Evolutionary conservation across 2,113 vertebrate genomes (phyloP), one percentile per base, ranked within the genome.

Genomic region (Zosterops japonicus): DNA sequence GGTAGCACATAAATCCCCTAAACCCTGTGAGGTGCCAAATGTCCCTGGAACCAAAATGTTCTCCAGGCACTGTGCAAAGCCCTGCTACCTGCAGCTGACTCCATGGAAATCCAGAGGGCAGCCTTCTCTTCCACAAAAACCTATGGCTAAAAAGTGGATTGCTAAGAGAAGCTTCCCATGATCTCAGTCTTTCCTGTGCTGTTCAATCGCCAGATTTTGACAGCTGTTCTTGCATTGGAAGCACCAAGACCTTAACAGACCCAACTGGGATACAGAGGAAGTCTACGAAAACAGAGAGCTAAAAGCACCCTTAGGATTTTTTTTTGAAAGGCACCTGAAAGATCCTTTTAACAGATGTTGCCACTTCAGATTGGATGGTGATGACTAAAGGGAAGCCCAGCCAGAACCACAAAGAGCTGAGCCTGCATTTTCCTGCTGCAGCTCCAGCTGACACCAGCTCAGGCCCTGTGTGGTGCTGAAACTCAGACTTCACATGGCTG

Each of bases 341-440:
- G 72, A 52, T 53, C 53, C 75, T 90, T 86, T 86, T 77, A 72
- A 39, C 76, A 88, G 57, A 47, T 28, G 27, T n/a, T 89, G 65
- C 47, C 69, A 60, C 74, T 70, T 81, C 31, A 91, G 22, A 87
- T 49, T 87, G 87, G 57, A 64, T 56, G 31, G 89, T 75, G 80
- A 71, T 94, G 91, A 89, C 36, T 71, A 77, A 80, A 72, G 44
- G 59, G 29, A 79, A 69, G 60, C 24, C 55, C 31, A n/a, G 39
- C 52, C 69, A 86, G 90, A 83, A 59, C 22, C 28, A 53, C 83
- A 52, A 47, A 87, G 29, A 36, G 57, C 83, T 82, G 69, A 87
- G 49, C 42, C 80, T 49, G 61, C 72, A 31, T 24, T 46, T 77
- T 87, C 49, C 69, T 79, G 60, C 65, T 17, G 79, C 60, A 89